Evolutionary conservation across 2,888 invertebrate species (phyloP), one percentile per base, ranked within the genome.

Genomic region (Sinopyrophorus schimmeli): DNA sequence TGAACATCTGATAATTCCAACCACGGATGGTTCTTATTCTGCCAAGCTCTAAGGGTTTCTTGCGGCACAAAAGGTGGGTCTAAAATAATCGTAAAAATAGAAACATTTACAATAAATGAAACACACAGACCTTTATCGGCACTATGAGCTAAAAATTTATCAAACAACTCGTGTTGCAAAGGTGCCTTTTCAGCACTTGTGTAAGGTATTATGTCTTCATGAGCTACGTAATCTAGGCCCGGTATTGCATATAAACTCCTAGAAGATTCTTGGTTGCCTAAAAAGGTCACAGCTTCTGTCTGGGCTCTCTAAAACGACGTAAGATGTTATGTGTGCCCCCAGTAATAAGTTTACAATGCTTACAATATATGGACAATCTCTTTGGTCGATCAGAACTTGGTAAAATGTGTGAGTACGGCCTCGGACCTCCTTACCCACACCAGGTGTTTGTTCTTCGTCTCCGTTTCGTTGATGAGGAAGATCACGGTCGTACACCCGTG

Each of bases 11-110:
- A 94, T 48, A 98, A 75, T 69, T 97, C 95, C 24, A 98, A 73
- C 95, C 95, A 97, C 0, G 96, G 94, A 71, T 96, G 93, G 75
- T 97, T 96, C 71, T 95, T 94, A 65, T 95, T 92, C 72, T 96
- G 96, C 95, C 97, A 98, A 0, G 93, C 92, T 61, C 86, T 82
- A 2, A 97, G 76, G 0, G 94, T 94, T 66, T 96, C 95, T 72
- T 92, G 88, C 0, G 92, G 86, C 54, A 83, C 79, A 74, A 91
- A 94, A 0, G 91, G 89, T 0, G 94, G 94, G 69, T 93, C 94
- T 77, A 42, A 61, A 59, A 61, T 15, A 21, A 15, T 11, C 10
- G 16, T 6, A 9, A 15, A 30, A 28, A 7, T 12, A 12, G 7
- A 5, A 1, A 28, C 20, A 20, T 20, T 20, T 6, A 20, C 6